A percentile compares a stretch with the other conserved stretches of the same genome.
phyloP scores from a whole-genome alignment of 2,113 vertebrate species.

The Channa argus region DNA sequence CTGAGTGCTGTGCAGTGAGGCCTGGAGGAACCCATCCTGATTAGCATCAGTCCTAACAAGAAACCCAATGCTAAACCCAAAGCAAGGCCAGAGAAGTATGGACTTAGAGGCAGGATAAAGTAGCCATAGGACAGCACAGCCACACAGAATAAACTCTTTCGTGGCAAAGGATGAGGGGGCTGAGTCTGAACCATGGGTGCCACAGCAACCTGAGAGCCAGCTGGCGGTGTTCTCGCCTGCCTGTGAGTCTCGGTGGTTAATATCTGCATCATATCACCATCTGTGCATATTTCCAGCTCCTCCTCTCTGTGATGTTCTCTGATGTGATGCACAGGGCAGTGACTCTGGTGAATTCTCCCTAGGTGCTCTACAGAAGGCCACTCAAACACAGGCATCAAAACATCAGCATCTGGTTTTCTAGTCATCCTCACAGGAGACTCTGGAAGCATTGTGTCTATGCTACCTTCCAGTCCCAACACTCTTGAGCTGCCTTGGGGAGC shows the following conservation, averaged over 20 bases:
- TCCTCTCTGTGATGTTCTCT: conserved; percentile 51
- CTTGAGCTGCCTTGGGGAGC: conserved; percentile 55
- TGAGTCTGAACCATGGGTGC: background rate
- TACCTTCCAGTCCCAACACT: conserved; percentile 56
- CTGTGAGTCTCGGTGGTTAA: conserved; percentile 52
- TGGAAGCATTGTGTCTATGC: conserved; percentile 47
- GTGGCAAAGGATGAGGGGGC: conserved; percentile 74
- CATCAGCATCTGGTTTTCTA: conserved; percentile 59
- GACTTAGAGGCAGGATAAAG: conserved; percentile 86
- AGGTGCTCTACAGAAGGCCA: conserved; percentile 62
- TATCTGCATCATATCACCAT: conserved; percentile 82
- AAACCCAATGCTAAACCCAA: conserved; percentile 87
- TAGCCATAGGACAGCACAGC: conserved; percentile 86
- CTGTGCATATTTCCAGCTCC: conserved; percentile 81
- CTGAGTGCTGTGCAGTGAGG: background rate
- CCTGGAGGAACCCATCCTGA: conserved; percentile 80
- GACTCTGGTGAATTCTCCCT: conserved; percentile 27
- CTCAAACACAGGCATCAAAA: conserved; percentile 60
- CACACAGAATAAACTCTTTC: conserved; percentile 79
- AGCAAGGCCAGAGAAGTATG: conserved; percentile 87
- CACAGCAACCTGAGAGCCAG: background rate
- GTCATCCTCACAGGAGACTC: conserved; percentile 53
- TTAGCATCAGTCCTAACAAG: conserved; percentile 85
- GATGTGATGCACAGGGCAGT: conserved; percentile 64
- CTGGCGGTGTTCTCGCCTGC: background rate